These are phyloP conservation scores for Patella vulgata DNA, from an alignment of 1,140 invertebrate genomes.

Conservation along the genomic window DNA sequence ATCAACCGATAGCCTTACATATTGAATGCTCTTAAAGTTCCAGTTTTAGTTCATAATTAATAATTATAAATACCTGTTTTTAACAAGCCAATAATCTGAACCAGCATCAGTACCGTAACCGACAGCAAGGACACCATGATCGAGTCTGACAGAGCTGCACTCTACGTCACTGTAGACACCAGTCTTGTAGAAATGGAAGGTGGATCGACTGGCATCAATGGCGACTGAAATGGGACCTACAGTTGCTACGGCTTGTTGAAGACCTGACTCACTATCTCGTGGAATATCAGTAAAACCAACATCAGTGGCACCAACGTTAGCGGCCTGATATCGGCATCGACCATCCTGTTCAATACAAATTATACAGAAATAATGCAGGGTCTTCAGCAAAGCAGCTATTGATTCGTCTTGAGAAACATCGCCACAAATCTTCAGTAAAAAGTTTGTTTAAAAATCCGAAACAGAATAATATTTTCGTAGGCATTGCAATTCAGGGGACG, in stretches of 20 bases:
- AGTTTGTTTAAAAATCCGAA: no score
- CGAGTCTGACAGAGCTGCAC: slow-evolving; percentile 78
- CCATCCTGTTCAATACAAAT: slow-evolving; percentile 68
- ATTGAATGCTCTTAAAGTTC: no score
- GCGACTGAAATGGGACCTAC: slow-evolving; percentile 86
- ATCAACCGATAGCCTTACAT: no score
- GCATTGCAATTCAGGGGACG: no score
- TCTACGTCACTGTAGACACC: slow-evolving; percentile 76
- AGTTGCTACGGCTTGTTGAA: slow-evolving; percentile 84
- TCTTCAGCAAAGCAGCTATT: no score
- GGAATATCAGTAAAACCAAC: slow-evolving; percentile 81
- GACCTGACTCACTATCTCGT: slow-evolving; percentile 72
- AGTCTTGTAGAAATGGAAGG: slow-evolving; percentile 70
- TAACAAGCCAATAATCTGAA: slow-evolving; percentile 87
- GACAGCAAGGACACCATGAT: slow-evolving; percentile 89
- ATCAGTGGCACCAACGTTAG: slow-evolving; percentile 82
- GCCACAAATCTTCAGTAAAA: no score
- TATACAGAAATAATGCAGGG: no score
- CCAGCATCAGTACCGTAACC: slow-evolving; percentile 80
- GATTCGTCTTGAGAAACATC: no score
- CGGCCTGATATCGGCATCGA: slow-evolving; percentile 75
- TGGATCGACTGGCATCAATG: slow-evolving; percentile 87
- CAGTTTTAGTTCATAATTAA: no score
- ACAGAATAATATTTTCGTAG: no score
- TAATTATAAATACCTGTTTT: slow-evolving; percentile 75